Conservation (phyloP, 35 echinoderm and acorn worm species). For the Apostichopus parvimensis region DNA sequence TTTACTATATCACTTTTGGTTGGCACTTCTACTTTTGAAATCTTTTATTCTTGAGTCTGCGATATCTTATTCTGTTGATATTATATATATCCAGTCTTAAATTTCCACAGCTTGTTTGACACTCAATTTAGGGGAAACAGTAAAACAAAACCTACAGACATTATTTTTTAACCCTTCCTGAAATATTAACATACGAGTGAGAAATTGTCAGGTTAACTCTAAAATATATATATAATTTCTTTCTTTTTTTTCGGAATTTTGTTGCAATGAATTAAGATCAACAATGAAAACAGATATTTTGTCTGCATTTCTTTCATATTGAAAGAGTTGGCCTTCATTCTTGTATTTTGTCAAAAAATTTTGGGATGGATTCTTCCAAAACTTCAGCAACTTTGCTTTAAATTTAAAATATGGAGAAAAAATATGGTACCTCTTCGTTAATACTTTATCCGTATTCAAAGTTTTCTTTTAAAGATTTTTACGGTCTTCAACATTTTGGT, state of each 20-base stretch:
- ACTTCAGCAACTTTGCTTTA: neutral
- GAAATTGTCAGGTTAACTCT: neutral
- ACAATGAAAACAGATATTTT: neutral
- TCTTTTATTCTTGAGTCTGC: neutral
- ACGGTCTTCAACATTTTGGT: neutral
- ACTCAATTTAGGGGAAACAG: neutral
- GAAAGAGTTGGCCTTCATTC: neutral
- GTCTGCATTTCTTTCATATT: neutral
- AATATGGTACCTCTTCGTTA: neutral
- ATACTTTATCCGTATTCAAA: neutral
- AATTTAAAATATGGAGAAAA: too few species aligned
- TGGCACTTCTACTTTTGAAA: neutral
- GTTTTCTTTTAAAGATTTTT: neutral
- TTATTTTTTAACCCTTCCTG: neutral
- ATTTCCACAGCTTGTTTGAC: conserved; percentile 45
- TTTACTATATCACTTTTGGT: neutral
- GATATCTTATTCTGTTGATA: neutral
- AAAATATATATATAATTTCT: neutral
- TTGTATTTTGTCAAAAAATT: neutral
- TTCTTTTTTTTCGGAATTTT: neutral
- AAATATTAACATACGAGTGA: neutral
- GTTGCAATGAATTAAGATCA: neutral
- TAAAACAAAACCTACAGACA: neutral
- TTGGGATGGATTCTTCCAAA: neutral
- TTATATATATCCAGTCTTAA: conserved; percentile 8